phyloP scores from a whole-genome alignment of 2,888 invertebrate species.

The Drosophila meridionalis region DNA sequence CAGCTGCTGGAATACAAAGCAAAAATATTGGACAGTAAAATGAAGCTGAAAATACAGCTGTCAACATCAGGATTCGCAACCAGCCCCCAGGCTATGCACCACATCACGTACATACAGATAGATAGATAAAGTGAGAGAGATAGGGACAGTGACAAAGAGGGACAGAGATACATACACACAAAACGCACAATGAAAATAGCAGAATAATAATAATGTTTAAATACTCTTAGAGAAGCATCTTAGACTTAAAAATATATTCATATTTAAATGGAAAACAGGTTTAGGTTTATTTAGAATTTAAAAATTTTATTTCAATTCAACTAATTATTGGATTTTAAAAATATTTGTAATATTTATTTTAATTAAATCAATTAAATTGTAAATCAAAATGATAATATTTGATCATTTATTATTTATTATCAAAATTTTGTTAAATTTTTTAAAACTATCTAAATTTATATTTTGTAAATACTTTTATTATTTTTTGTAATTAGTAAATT shows the following conservation, averaged over 20 bases:
- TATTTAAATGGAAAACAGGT: too few species aligned
- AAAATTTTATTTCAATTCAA: not conserved
- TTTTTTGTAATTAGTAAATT: too few species aligned
- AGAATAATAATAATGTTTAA: not conserved
- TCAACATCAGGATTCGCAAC: conserved; percentile 61
- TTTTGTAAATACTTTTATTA: too few species aligned
- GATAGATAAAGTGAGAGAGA: not conserved
- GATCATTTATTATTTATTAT: too few species aligned
- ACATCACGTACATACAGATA: conserved; percentile 6
- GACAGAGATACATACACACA: conserved; percentile 9
- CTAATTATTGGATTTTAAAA: too few species aligned
- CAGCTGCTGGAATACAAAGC: conserved; percentile 42
- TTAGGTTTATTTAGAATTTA: not conserved
- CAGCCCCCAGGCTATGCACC: conserved; percentile 39
- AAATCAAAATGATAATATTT: too few species aligned
- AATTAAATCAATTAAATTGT: not conserved
- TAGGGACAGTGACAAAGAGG: not conserved
- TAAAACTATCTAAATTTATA: too few species aligned
- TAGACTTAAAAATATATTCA: too few species aligned
- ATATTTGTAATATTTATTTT: not conserved
- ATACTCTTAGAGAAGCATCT: not conserved
- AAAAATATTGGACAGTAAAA: conserved; percentile 42
- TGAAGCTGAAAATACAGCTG: conserved; percentile 63
- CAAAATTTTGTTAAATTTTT: too few species aligned
- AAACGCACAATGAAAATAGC: not conserved